These are phyloP conservation scores for Scomberomorus guttatus DNA, from an alignment of 2,797 vertebrate species.

Conservation along the genomic window DNA sequence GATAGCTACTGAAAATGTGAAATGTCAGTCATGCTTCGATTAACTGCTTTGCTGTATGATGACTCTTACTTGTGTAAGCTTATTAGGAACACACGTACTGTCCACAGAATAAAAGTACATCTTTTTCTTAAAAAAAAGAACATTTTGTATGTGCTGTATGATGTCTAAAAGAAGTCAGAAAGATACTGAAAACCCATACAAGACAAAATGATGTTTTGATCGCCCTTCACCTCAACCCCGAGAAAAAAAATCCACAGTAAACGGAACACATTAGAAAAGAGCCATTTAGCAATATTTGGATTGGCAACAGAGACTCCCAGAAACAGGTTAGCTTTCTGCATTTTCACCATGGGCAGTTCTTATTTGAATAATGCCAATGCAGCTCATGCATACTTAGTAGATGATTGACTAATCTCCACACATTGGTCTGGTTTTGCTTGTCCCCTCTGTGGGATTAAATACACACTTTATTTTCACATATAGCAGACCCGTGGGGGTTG, in stretches of 20 bases:
- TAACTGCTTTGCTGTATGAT: background rate
- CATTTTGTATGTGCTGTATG: background rate
- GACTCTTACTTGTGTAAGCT: background rate
- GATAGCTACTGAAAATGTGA: background rate
- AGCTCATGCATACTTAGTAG: conserved; percentile 50
- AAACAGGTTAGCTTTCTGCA: conserved; percentile 47
- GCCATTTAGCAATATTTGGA: conserved; percentile 54
- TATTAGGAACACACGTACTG: background rate
- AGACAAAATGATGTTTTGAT: background rate
- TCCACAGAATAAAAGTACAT: background rate
- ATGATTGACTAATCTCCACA: conserved; percentile 35
- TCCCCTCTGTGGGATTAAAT: conserved; percentile 37
- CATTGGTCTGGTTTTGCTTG: conserved; percentile 25
- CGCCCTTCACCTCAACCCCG: background rate
- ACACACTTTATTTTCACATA: conserved; percentile 1
- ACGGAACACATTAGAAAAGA: conserved; percentile 18
- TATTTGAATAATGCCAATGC: conserved; percentile 64
- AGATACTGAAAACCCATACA: background rate
- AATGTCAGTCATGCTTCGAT: background rate
- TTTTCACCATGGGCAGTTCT: conserved; percentile 42
- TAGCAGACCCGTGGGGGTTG: background rate
- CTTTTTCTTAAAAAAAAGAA: too few species aligned
- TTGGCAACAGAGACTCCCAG: conserved; percentile 37
- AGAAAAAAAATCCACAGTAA: background rate
- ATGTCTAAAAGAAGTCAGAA: background rate